A percentile compares a stretch with the other conserved stretches of the same genome.
Conservation (phyloP, 2,113 vertebrate genomes). For the Zosterops pallidus region DNA sequence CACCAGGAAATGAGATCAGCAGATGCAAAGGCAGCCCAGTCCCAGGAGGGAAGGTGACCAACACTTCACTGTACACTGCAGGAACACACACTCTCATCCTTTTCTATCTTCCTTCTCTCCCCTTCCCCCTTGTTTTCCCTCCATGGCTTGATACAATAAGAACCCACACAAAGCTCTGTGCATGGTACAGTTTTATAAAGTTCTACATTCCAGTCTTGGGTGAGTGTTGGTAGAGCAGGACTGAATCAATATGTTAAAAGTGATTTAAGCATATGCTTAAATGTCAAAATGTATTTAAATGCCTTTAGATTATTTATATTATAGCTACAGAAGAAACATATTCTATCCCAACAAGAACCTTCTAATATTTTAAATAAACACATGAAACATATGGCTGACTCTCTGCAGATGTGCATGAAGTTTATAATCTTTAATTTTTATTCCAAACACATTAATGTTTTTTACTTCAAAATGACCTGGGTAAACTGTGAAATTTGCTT, state of each 20-base stretch:
- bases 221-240: neutral
- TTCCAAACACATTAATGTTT: slow-evolving; percentile 62
- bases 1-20: neutral
- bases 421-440: slow-evolving; percentile 63
- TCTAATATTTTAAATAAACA: slow-evolving; percentile 52
- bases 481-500: slow-evolving; percentile 69
- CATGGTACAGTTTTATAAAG: neutral
- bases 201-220: neutral
- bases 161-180: neutral
- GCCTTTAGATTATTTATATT: slow-evolving; percentile 31
- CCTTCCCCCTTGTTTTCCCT: neutral
- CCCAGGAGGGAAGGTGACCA: fast-evolving
- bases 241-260: neutral
- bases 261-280: slow-evolving; percentile 32
- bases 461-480: slow-evolving; percentile 56
- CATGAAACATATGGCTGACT: slow-evolving; percentile 17
- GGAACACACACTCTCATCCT: neutral
- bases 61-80: neutral
- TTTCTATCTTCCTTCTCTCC: neutral
- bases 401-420: slow-evolving; percentile 43
- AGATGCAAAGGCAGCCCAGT: neutral
- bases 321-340: neutral
- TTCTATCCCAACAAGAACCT: neutral
- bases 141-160: neutral
- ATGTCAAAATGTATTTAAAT: slow-evolving; percentile 44